These are phyloP conservation scores for Epinotia demarniana DNA, from an alignment of 2,888 invertebrate genomes.

Conservation along the genomic window DNA sequence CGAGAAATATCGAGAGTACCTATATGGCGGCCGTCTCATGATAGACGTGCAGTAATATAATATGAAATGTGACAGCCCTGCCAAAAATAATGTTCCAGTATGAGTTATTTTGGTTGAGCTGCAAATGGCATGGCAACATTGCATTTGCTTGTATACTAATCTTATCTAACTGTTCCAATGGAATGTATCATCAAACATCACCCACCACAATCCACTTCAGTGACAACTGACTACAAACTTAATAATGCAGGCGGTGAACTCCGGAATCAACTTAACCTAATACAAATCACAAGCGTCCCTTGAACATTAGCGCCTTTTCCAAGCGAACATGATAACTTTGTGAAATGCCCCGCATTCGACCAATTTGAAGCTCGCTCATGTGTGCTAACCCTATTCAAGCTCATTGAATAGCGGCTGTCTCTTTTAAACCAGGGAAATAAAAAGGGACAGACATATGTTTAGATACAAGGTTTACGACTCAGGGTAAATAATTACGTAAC, in stretches of 20 bases:
- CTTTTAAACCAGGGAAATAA: not conserved
- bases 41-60: no score
- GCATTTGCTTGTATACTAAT: not conserved
- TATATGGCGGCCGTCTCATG: no score
- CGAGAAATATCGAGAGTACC: no score
- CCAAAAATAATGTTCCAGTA: not conserved
- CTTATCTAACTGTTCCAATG: not conserved
- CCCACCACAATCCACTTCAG: constrained; percentile 12
- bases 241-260: not conserved
- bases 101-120: not conserved
- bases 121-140: not conserved
- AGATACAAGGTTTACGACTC: constrained; percentile 14
- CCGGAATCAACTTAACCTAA: not conserved
- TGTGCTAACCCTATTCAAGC: constrained; percentile 11
- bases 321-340: constrained; percentile 10
- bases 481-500: constrained; percentile 22
- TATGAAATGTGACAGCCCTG: no score
- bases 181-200: constrained; percentile 25
- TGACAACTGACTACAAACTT: constrained; percentile 13
- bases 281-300: not conserved
- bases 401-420: constrained; percentile 10
- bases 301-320: not conserved
- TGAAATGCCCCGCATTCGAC: constrained; percentile 1
- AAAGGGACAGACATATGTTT: constrained; percentile 3
- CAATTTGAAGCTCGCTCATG: constrained; percentile 27